Evolutionary conservation across 1,140 invertebrate genomes (phyloP), one percentile per base, ranked within the genome.

Genomic region (Temnothorax curvispinosus): DNA sequence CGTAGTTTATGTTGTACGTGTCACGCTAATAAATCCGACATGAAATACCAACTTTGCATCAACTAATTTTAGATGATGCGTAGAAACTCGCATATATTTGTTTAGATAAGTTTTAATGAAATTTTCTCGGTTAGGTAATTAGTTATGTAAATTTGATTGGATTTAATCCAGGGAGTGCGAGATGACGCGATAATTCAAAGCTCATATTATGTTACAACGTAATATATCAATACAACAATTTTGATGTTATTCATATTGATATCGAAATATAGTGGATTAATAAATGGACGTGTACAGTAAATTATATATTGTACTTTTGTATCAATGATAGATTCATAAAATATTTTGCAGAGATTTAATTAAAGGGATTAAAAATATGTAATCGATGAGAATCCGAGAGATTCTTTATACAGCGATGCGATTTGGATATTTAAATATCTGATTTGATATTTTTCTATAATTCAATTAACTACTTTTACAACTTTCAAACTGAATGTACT

Each of bases 111-210:
- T 84, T 60, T 62, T 84, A 74, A 84, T 74, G 69, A 74, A 18
- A 74, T 84, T 60, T 74, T 74, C 69, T 74, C 41, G 27, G 27
- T 27, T n/a, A 60, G 27, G 27, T 84, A 74, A 84, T 84, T 84
- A 84, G 74, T 84, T 84, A 84, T 84, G 67, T 21, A 84, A 50
- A 84, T 84, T 74, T 35, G 69, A 47, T 47, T 74, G 65, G 41
- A 60, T 84, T 27, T 62, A 84, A 84, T 74, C 41, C 69, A 41
- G 69, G 13, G 54, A 62, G 38, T 50, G 41, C 71, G 38, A 60
- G 27, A 50, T 27, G 67, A 72, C 54, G 38, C 54, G 67, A 74
- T 60, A 62, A 74, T 74, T 84, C 54, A 74, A 74, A 74, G 58
- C 54, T 74, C 80, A 21, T 82, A 72, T 84, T 84, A 84, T 50